A percentile compares a stretch with the other conserved stretches of the same genome.
Evolutionary conservation across 2,113 vertebrate genomes (phyloP).

Genomic region (Pica pica): DNA sequence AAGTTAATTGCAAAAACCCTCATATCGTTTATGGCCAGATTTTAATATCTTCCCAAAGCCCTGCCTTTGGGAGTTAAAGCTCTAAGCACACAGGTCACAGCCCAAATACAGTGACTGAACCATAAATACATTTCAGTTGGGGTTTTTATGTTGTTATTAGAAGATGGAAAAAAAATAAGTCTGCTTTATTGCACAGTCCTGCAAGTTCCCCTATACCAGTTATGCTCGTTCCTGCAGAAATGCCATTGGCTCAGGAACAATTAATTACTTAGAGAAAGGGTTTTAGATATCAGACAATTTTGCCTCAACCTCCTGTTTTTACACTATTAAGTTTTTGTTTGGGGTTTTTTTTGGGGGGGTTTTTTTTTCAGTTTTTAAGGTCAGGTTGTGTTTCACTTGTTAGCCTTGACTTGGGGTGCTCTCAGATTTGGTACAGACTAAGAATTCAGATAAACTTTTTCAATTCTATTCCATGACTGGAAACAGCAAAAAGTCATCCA

Average conservation of each 20-base stretch:
- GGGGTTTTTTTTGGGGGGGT: too few species aligned
- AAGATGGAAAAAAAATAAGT: neutral
- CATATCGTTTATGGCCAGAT: neutral
- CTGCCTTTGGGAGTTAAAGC: neutral
- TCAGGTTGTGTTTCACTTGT: neutral
- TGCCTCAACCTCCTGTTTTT: neutral
- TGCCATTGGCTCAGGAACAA: neutral
- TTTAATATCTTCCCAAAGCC: neutral
- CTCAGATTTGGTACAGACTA: neutral
- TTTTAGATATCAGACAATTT: neutral
- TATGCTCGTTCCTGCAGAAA: neutral
- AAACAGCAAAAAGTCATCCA: neutral
- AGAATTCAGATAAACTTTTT: neutral
- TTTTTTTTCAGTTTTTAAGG: neutral
- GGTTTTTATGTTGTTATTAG: neutral
- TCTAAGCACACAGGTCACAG: neutral
- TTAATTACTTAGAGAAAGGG: neutral
- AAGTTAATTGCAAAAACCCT: neutral
- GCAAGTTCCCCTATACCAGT: neutral
- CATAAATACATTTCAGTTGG: neutral
- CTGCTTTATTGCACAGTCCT: neutral
- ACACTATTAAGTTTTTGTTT: neutral
- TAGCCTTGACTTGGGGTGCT: neutral
- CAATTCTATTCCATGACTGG: neutral
- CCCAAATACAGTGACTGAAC: neutral